Evolutionary conservation across 2,888 invertebrate genomes (phyloP).

Genomic region (Frankliniella fusca): DNA sequence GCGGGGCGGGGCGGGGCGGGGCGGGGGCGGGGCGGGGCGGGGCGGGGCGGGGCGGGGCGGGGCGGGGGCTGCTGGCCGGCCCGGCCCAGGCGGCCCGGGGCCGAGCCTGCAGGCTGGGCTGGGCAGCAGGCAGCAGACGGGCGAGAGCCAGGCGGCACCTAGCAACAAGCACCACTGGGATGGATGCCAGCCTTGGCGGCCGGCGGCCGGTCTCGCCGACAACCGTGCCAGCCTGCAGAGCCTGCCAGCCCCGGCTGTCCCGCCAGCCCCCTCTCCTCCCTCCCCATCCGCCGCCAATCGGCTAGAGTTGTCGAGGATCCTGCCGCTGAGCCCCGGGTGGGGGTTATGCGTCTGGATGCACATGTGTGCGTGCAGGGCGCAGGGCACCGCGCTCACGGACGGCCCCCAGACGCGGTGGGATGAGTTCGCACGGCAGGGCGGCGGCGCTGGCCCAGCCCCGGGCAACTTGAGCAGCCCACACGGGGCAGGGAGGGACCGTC

Average conservation of each 20-base stretch:
- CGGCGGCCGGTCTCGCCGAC: not conserved
- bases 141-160: not conserved
- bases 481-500: too few relatives aligned
- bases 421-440: too few relatives aligned
- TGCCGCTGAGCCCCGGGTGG: not conserved
- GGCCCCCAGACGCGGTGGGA: too few relatives aligned
- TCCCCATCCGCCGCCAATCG: not conserved
- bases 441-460: too few relatives aligned
- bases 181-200: not conserved
- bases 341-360: not conserved
- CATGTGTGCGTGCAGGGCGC: not conserved
- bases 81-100: not conserved
- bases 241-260: conserved; percentile 1
- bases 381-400: too few relatives aligned
- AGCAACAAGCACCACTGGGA: conserved; percentile 5
- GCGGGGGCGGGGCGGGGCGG: not conserved
- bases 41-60: not conserved
- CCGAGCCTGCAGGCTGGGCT: not conserved
- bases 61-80: not conserved
- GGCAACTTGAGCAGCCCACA: too few relatives aligned
- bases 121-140: not conserved
- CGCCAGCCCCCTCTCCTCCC: too few relatives aligned
- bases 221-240: not conserved
- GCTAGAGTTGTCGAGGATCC: not conserved
- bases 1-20: not conserved